A percentile compares a stretch with the other conserved stretches of the same genome.
Conservation (phyloP, 1,140 invertebrate species). For the Eupristina koningsbergeri region DNA sequence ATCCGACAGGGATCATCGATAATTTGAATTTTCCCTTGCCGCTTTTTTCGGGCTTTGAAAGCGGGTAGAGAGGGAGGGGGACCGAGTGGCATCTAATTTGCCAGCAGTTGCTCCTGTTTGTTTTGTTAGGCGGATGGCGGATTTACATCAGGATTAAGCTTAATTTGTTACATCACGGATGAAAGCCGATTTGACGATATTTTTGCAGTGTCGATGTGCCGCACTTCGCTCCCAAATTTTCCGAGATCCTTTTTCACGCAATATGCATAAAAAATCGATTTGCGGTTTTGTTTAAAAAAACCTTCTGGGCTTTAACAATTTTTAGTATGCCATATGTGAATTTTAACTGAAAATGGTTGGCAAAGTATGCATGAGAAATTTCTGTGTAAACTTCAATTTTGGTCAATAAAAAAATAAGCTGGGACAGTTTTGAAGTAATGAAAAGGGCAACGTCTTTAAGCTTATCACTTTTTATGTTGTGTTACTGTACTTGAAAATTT, state of each 20-base stretch:
- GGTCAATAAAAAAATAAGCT: not conserved
- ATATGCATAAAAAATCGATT: not conserved
- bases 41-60: not conserved
- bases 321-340: constrained; percentile 8
- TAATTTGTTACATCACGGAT: constrained; percentile 41
- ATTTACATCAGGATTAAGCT: constrained; percentile 50
- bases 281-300: not conserved
- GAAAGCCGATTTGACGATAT: constrained; percentile 48
- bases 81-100: constrained; percentile 37
- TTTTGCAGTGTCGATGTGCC: constrained; percentile 16
- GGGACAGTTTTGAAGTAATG: not conserved
- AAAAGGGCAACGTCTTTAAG: not conserved
- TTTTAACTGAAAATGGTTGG: not conserved
- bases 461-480: not conserved
- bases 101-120: constrained; percentile 15
- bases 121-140: constrained; percentile 45
- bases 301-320: constrained; percentile 19
- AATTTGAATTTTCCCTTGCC: constrained; percentile 36
- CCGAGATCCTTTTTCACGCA: not conserved
- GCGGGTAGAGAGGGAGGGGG: not conserved
- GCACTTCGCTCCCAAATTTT: not conserved
- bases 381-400: not conserved
- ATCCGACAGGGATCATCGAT: constrained; percentile 19
- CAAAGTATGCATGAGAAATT: not conserved
- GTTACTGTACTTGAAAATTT: too few relatives aligned